Base-by-base conservation (phyloP, 2,797 vertebrate genomes). In the Rhinoraja longicauda region DNA sequence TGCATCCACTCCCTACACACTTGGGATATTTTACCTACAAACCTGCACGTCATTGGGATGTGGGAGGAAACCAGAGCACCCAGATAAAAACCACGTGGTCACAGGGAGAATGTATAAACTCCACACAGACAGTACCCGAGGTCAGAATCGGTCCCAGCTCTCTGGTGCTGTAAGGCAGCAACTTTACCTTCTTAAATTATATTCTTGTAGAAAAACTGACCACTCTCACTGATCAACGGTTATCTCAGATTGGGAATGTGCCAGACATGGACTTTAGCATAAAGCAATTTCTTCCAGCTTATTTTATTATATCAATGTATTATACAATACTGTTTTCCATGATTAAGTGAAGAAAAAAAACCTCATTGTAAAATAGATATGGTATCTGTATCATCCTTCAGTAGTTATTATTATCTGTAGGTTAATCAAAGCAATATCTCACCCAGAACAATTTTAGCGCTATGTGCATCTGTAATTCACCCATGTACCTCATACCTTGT, bases 371-470 rank as follows among this genome's bases (percentile, higher is more conserved):
- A 21, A 88, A 67, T 21, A n/a, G 84, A 88, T 67, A 88, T 62
- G n/a, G n/a, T 88, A 88, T 64, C 26, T 10, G 19, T 32, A n/a
- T 15, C 15, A 19, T 92, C 90, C 67, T 75, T 92, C 64, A 92
- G 90, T 92, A 75, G 70, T 72, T 72, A 26, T 45, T 90, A 90
- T 92, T 5, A n/a, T 70, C 26, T 72, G 70, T 57, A 26, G 24
- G 90, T 57, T 86, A 59, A 82, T 82, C 53, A 86, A 86, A 86
- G 88, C 67, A 90, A 70, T n/a, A 92, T n/a, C 90, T 53, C 45
- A 72, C 39, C 90, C 70, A 92, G 75, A 92, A 73, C 70, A 73
- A 75, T 26, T 53, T 75, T 4, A 12, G 70, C 26, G 45, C 57
- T 92, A 73, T 53, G 72, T 15, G 72, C 67, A 36, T 10, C 24